Percentiles rank a stretch among this genome's conserved stretches.
These are phyloP conservation scores for Sebastes oblongus DNA, from an alignment of 2,797 vertebrate species.

Conservation along the genomic window DNA sequence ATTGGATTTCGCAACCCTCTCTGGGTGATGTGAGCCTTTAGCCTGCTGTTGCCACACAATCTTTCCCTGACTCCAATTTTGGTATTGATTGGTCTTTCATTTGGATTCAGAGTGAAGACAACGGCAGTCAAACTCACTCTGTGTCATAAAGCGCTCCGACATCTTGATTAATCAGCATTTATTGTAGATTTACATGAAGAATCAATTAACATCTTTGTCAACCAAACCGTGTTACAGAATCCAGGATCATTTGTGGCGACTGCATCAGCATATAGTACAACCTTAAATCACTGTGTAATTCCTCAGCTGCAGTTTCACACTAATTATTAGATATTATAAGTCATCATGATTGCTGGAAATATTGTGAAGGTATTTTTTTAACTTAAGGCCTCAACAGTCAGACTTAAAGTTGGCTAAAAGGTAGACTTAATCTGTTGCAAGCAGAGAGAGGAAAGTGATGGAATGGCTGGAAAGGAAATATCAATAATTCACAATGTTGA, in stretches of 20 bases:
- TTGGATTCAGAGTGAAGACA: conserved; percentile 63
- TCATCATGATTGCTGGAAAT: neutral
- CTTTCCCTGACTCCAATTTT: conserved; percentile 60
- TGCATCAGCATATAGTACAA: neutral
- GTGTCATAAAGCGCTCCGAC: conserved; percentile 17
- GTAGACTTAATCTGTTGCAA: conserved; percentile 61
- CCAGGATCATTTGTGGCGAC: neutral
- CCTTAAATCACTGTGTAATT: neutral
- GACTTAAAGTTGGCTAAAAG: conserved; percentile 37
- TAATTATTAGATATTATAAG: neutral
- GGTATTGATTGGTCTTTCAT: conserved; percentile 72
- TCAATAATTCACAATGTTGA: conserved; percentile 76
- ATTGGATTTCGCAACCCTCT: conserved; percentile 88
- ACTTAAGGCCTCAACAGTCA: conserved; percentile 3
- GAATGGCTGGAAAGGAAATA: conserved; percentile 65
- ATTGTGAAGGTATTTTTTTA: conserved; percentile 7
- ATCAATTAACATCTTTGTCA: conserved; percentile 12
- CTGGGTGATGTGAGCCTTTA: conserved; percentile 75
- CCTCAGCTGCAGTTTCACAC: neutral
- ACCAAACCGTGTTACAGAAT: neutral
- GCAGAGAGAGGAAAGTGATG: conserved; percentile 62
- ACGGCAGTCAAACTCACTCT: conserved; percentile 13
- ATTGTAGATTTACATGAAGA: conserved; percentile 4
- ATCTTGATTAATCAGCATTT: conserved; percentile 37
- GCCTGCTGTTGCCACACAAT: conserved; percentile 52